Evolutionary conservation across 2,797 vertebrate genomes (phyloP).

Genomic region (Apogon hyalosoma): DNA sequence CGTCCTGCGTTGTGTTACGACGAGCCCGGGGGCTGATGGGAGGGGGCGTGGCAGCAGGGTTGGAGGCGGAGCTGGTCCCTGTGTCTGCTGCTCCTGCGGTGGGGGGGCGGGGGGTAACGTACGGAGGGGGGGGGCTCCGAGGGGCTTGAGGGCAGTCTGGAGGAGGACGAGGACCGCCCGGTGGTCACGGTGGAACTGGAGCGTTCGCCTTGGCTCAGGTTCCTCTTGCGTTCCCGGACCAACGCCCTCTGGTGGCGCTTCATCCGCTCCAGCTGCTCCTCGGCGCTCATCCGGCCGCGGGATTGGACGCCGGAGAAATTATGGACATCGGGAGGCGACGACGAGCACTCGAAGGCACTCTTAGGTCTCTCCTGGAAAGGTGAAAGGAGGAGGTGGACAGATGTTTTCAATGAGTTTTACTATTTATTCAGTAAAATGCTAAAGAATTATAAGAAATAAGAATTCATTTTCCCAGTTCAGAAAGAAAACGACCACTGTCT

Average conservation of each 20-base stretch:
- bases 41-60: constrained; percentile 64
- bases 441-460: too few species aligned
- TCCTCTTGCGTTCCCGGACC: constrained; percentile 93
- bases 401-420: neutral
- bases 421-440: too few species aligned
- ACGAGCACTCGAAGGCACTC: constrained; percentile 97
- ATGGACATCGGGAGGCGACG: constrained; percentile 83
- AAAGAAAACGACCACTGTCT: too few species aligned
- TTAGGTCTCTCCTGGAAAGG: constrained; percentile 90
- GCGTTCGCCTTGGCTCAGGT: constrained; percentile 92
- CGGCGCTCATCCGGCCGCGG: constrained; percentile 92
- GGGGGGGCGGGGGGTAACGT: constrained; percentile 66
- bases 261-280: constrained; percentile 97
- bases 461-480: too few species aligned
- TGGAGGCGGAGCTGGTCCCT: constrained; percentile 66
- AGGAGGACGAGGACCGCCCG: constrained; percentile 84
- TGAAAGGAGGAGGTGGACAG: neutral
- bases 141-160: constrained; percentile 60
- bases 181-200: constrained; percentile 50
- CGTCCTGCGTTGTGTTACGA: constrained; percentile 57
- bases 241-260: constrained; percentile 95
- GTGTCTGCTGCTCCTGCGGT: constrained; percentile 72
- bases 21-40: constrained; percentile 63
- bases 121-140: constrained; percentile 60
- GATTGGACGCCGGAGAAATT: constrained; percentile 74